Base-by-base conservation (phyloP, 2,888 invertebrate species). In the Pseudanteris insignis region DNA sequence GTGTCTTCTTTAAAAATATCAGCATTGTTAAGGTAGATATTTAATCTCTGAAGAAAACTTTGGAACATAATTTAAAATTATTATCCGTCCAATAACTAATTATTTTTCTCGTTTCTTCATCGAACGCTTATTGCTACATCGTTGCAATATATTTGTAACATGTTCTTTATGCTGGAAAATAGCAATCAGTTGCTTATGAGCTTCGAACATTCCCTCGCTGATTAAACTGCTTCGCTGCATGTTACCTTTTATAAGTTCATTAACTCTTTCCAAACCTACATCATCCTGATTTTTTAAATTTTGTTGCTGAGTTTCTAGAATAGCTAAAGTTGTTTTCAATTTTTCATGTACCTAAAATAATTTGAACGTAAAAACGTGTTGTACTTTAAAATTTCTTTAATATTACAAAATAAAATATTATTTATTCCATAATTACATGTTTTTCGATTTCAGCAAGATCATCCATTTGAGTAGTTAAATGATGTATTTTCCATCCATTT, bases 401-500 rank as follows among this genome's bases (percentile, higher is more conserved):
- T n/a, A 34, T 18, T 4, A 14, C 2, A 6, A 32, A 10, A 29
- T 7, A 29, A 29, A n/a, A n/a, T n/a, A n/a, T n/a, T n/a, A n/a
- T n/a, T n/a, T n/a, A n/a, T n/a, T n/a, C n/a, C 14, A 14, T 8
- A 21, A 6, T 10, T 12, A 78, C 79, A 66, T 76, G 75, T 66
- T 78, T 78, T 43, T 80, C 79, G 50, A 76, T 65, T 34, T 79
- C 76, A 2, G 78, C 94, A 85, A 96, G 82, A 79, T 95, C 93
- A 73, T 95, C 93, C 89, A 96, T 91, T 83, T 96, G 95, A 30
- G 93, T 89, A 26, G 91, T 91, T 68, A 96, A 85, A 78, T 95
- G 94, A 82, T 92, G 89, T 58, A 96, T 86, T 82, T 96, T 96
- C 96, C 96, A 96, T 0, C 96, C 96, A 68, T 92, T 92, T 10